These are phyloP conservation scores for Acanthococcus lagerstroemiae DNA, from an alignment of 2,888 invertebrate species.

Conservation along the genomic window DNA sequence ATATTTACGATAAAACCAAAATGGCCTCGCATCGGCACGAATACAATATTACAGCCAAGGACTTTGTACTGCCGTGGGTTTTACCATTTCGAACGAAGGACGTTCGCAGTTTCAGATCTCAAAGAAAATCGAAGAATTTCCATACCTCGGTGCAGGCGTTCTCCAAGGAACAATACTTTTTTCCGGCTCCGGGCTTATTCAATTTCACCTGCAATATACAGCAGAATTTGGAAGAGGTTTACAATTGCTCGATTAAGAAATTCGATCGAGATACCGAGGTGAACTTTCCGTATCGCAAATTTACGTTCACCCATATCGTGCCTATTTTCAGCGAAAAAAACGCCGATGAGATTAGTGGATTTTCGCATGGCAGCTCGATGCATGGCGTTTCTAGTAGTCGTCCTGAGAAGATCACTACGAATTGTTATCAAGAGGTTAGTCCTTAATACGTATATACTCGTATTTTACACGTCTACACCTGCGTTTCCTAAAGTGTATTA, in stretches of 20 bases:
- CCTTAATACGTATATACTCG: too few relatives aligned
- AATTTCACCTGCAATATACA: slow-evolving; percentile 35
- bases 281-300: slow-evolving; percentile 25
- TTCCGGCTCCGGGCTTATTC: slow-evolving; percentile 51
- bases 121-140: slow-evolving; percentile 51
- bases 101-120: slow-evolving; percentile 47
- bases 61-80: slow-evolving; percentile 16
- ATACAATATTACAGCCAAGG: slow-evolving; percentile 18
- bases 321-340: slow-evolving; percentile 9
- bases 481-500: too few relatives aligned
- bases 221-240: slow-evolving; percentile 13
- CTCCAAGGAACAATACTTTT: slow-evolving; percentile 49
- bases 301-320: slow-evolving; percentile 15
- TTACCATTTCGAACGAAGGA: slow-evolving; percentile 35
- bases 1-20: not conserved
- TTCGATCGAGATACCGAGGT: slow-evolving; percentile 2
- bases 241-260: slow-evolving; percentile 26
- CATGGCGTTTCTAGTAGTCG: not conserved
- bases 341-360: slow-evolving; percentile 13
- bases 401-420: slow-evolving; percentile 17
- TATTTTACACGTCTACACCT: not conserved
- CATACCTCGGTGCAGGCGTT: slow-evolving; percentile 50
- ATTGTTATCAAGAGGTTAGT: slow-evolving; percentile 26
- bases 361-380: slow-evolving; percentile 19
- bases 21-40: not conserved